These are phyloP conservation scores for Mycteria americana DNA, from an alignment of 2,797 vertebrate genomes.

Conservation along the genomic window DNA sequence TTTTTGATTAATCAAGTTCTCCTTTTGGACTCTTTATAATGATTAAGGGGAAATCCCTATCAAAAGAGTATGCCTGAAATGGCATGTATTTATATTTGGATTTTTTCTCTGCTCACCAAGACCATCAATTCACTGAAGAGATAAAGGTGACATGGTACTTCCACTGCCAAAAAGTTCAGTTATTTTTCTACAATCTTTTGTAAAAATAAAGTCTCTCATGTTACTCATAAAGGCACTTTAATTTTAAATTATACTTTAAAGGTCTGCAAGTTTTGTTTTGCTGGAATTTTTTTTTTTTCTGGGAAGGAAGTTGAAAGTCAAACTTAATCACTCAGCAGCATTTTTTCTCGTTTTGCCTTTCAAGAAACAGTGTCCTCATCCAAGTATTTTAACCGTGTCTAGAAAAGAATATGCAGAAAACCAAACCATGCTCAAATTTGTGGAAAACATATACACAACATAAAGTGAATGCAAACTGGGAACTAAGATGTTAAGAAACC, in stretches of 20 bases:
- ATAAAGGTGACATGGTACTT: background rate
- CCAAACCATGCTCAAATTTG: fast-evolving
- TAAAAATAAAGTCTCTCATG: background rate
- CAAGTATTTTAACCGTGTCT: background rate
- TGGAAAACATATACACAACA: background rate
- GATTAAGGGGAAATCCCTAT: background rate
- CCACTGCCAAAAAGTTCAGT: background rate
- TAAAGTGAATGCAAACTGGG: background rate
- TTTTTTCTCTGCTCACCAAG: background rate
- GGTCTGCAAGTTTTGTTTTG: background rate
- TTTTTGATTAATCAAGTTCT: background rate
- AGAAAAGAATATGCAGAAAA: background rate
- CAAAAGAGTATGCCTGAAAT: background rate
- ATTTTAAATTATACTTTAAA: background rate
- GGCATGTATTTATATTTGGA: fast-evolving
- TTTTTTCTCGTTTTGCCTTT: background rate
- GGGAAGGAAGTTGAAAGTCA: background rate
- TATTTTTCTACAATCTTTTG: background rate
- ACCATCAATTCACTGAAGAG: background rate
- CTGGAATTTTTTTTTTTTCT: background rate
- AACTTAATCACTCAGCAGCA: background rate
- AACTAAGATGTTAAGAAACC: background rate
- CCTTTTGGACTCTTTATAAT: background rate
- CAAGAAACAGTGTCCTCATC: background rate
- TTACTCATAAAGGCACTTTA: background rate